Conservation (phyloP, 2,113 vertebrate genomes). For the Cyphomyrus plagiostoma region DNA sequence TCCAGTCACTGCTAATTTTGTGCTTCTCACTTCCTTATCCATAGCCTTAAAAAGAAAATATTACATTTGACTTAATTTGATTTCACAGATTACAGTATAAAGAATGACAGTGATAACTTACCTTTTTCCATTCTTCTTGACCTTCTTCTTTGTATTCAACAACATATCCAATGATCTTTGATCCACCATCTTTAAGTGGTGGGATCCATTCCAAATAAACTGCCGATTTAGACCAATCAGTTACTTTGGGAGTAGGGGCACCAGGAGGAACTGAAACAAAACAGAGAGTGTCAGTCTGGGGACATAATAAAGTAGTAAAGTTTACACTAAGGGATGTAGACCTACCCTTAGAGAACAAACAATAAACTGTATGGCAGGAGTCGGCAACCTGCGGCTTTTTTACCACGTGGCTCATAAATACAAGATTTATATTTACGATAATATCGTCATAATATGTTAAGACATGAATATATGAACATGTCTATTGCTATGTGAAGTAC, state of each 20-base stretch:
- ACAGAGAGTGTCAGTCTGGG: constrained; percentile 26
- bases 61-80: background rate
- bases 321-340: constrained; percentile 3
- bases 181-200: constrained; percentile 91
- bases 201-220: constrained; percentile 89
- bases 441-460: too few relatives aligned
- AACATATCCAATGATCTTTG: constrained; percentile 85
- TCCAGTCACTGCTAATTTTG: constrained; percentile 77
- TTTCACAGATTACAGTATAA: background rate
- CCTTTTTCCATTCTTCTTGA: constrained; percentile 92
- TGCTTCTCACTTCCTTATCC: constrained; percentile 89
- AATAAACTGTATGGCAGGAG: background rate
- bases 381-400: too few relatives aligned
- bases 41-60: constrained; percentile 67
- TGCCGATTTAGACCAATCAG: constrained; percentile 87
- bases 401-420: too few relatives aligned
- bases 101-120: constrained; percentile 40
- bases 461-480: too few relatives aligned
- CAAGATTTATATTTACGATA: too few relatives aligned
- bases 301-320: background rate
- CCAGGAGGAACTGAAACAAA: constrained; percentile 76
- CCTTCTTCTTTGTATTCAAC: constrained; percentile 94
- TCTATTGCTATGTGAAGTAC: too few relatives aligned
- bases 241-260: constrained; percentile 85
- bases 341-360: constrained; percentile 69